Conservation (phyloP, 2,888 invertebrate species). For the Prosopocoilus inquinatus region DNA sequence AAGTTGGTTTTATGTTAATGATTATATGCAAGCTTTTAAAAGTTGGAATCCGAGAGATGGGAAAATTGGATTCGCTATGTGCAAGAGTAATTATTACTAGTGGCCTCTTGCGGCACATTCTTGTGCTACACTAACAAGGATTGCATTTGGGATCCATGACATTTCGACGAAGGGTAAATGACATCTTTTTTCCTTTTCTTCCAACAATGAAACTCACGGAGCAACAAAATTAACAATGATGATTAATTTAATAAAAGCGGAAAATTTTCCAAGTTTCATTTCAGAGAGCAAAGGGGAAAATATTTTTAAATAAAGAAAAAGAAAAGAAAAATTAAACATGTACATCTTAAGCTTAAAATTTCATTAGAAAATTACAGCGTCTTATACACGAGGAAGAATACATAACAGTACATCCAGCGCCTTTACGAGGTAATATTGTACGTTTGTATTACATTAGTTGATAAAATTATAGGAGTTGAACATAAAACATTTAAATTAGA, state of each 20-base stretch:
- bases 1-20: slow-evolving; percentile 43
- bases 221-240: no score
- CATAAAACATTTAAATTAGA: slow-evolving; percentile 24
- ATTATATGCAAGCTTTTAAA: slow-evolving; percentile 48
- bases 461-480: slow-evolving; percentile 22
- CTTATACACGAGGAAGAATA: slow-evolving; percentile 10
- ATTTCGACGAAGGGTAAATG: slow-evolving; percentile 21
- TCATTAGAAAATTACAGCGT: not conserved
- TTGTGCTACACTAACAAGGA: slow-evolving; percentile 33
- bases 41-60: slow-evolving; percentile 36
- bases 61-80: slow-evolving; percentile 33
- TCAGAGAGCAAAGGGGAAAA: not conserved
- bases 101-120: slow-evolving; percentile 44
- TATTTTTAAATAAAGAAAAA: slow-evolving; percentile 3
- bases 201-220: not conserved
- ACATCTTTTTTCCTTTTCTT: slow-evolving; percentile 3
- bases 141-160: slow-evolving; percentile 28
- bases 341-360: slow-evolving; percentile 7
- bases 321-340: slow-evolving; percentile 7
- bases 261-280: no score
- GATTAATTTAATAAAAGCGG: no score
- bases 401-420: slow-evolving; percentile 20
- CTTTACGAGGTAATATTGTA: slow-evolving; percentile 10
- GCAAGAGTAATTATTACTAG: slow-evolving; percentile 44
- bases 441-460: slow-evolving; percentile 20